Conservation (phyloP, 2,797 vertebrate species). For the Clamator glandarius region DNA sequence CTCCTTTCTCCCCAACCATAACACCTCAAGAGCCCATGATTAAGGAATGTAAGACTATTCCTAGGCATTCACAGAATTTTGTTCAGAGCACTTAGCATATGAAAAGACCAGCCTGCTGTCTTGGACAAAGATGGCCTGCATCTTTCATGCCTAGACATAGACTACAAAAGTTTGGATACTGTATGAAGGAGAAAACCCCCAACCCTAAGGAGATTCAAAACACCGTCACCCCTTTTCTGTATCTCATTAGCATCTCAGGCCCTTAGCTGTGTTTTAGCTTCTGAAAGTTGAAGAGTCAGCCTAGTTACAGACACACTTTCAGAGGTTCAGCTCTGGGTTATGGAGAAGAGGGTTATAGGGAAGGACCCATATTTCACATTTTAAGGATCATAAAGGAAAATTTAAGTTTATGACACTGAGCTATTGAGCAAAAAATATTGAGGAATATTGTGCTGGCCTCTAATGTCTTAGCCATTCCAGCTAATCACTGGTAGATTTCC, state of each 20-base stretch:
- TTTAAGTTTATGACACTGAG: background rate
- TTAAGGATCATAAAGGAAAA: background rate
- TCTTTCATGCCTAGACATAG: background rate
- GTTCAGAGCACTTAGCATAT: background rate
- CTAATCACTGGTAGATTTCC: background rate
- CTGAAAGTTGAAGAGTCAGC: background rate
- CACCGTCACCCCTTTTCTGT: background rate
- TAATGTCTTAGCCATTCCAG: background rate
- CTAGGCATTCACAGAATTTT: background rate
- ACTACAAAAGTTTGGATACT: background rate
- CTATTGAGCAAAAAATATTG: background rate
- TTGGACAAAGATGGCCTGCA: background rate
- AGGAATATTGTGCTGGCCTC: background rate
- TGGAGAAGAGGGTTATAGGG: background rate
- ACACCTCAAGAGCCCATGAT: background rate
- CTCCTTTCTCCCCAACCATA: background rate
- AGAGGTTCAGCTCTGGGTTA: background rate
- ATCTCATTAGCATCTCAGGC: background rate
- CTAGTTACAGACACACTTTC: background rate
- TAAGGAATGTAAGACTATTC: background rate
- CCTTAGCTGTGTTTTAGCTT: background rate
- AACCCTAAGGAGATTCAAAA: background rate
- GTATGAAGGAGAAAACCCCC: background rate
- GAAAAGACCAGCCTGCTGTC: background rate
- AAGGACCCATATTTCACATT: background rate